A percentile compares a stretch with the other conserved stretches of the same genome.
These are phyloP conservation scores for Danio kyathit DNA, from an alignment of 2,797 vertebrate genomes.

Conservation along the genomic window DNA sequence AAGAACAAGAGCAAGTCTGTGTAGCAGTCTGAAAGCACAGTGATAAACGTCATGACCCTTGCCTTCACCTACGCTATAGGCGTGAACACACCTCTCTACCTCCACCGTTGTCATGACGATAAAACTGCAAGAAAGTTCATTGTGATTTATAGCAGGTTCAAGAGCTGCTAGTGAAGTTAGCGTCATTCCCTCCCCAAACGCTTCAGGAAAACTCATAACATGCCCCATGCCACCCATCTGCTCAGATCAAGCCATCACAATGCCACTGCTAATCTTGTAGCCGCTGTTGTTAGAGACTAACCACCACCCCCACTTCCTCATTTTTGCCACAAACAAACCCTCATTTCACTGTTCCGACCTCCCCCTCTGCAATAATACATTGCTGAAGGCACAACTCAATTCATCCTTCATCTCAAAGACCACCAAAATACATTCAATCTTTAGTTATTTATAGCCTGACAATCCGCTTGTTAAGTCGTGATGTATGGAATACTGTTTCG, in stretches of 20 bases:
- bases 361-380: slow-evolving; percentile 14
- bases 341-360: slow-evolving; percentile 15
- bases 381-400: neutral
- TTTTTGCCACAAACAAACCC: slow-evolving; percentile 36
- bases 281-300: slow-evolving; percentile 6
- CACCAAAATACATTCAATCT: too few species aligned
- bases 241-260: slow-evolving; percentile 26
- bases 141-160: slow-evolving; percentile 20
- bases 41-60: slow-evolving; percentile 23
- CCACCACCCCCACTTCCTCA: slow-evolving; percentile 45
- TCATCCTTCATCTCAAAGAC: too few species aligned
- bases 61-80: slow-evolving; percentile 44
- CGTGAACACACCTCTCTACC: slow-evolving; percentile 44
- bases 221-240: slow-evolving; percentile 7
- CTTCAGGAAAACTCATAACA: slow-evolving; percentile 21
- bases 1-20: slow-evolving; percentile 4
- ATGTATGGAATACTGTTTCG: too few species aligned
- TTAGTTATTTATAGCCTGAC: too few species aligned
- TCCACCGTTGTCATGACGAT: slow-evolving; percentile 39
- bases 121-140: slow-evolving; percentile 38
- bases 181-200: slow-evolving; percentile 13
- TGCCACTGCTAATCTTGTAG: slow-evolving; percentile 32
- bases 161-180: slow-evolving; percentile 35
- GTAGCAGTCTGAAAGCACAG: slow-evolving; percentile 29
- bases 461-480: too few species aligned